phyloP scores from a whole-genome alignment of 2,113 vertebrate species.

The Murina feae region DNA sequence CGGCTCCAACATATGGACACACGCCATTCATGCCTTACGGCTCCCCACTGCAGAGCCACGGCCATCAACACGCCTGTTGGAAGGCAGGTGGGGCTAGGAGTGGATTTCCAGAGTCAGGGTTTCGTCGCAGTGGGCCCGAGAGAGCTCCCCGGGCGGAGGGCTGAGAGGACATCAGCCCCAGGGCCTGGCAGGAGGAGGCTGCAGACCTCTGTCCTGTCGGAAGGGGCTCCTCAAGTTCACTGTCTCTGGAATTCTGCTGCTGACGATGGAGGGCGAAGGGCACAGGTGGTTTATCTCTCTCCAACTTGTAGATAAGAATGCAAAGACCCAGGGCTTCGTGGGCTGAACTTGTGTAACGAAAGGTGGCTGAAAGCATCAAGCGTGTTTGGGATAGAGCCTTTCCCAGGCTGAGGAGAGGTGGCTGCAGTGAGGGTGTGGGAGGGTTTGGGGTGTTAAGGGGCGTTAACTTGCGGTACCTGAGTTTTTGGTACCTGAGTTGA shows the following conservation, averaged over 20 bases:
- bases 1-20: conserved; percentile 39
- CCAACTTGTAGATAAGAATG: background rate
- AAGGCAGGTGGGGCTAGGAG: background rate
- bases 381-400: background rate
- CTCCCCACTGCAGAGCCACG: conserved; percentile 43
- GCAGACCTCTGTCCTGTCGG: background rate
- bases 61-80: conserved; percentile 27
- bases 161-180: background rate
- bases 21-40: conserved; percentile 47
- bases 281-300: background rate
- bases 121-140: background rate
- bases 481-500: too few relatives aligned
- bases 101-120: background rate
- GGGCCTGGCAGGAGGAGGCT: background rate
- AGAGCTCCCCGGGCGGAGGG: background rate
- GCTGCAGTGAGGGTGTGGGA: background rate
- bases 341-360: background rate
- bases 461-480: background rate
- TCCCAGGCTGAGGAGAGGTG: background rate
- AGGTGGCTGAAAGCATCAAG: background rate
- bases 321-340: background rate
- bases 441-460: too few relatives aligned
- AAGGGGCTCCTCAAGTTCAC: background rate
- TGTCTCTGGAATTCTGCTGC: background rate
- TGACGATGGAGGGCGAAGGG: background rate